These are phyloP conservation scores for Prionace glauca DNA, from an alignment of 2,797 vertebrate species.

Conservation along the genomic window DNA sequence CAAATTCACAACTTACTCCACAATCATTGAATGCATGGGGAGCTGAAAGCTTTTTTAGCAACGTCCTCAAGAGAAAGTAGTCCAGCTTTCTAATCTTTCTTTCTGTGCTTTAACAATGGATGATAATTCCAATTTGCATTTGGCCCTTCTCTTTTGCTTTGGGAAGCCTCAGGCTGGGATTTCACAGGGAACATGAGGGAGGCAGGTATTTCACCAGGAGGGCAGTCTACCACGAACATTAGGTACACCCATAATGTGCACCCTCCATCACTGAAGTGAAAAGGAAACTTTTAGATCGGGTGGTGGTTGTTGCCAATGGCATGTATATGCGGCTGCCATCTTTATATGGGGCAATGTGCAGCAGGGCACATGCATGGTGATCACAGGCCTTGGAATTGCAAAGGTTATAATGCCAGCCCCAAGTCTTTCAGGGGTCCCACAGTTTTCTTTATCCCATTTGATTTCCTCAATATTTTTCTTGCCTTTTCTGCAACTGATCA, in stretches of 20 bases:
- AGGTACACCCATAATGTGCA: neutral
- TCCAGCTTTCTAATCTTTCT: neutral
- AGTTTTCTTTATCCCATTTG: no score
- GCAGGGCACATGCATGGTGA: no score
- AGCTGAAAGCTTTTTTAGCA: slow-evolving; percentile 23
- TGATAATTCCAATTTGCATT: neutral
- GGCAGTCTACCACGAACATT: neutral
- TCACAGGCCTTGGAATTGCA: no score
- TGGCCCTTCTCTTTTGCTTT: neutral
- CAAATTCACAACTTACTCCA: neutral
- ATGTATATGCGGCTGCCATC: no score
- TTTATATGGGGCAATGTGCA: no score
- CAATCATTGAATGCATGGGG: neutral
- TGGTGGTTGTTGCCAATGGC: no score
- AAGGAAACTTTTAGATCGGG: neutral
- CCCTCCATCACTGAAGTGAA: neutral
- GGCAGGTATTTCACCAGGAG: neutral
- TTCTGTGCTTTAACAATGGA: neutral
- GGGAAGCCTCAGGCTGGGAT: neutral
- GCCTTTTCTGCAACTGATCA: no score
- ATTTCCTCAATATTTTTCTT: no score
- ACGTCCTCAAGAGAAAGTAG: neutral
- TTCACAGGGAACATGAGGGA: neutral
- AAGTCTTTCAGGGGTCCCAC: no score
- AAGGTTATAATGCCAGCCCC: no score